Evolutionary conservation across 2,113 vertebrate species (phyloP), one percentile per base, ranked within the genome.

Genomic region (Rostratula benghalensis): DNA sequence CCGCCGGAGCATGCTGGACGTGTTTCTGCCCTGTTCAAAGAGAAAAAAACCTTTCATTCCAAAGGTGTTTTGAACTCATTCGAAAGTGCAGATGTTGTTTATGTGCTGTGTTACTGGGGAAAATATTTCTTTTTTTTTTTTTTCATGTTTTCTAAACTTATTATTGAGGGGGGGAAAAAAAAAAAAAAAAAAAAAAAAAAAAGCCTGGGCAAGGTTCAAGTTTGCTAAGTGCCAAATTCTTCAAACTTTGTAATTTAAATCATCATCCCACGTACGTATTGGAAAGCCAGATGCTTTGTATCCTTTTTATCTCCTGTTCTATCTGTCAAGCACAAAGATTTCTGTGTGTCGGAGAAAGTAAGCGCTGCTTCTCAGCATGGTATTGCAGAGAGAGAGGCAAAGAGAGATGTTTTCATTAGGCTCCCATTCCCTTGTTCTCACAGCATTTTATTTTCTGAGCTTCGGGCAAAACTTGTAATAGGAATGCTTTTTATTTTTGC

Each of bases 171-270:
- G 46, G 39, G 39, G 39, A 10, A 54, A 54, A 1, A 0, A 1
- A 54, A 67, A 68, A 24, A 60, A 9, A 54, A 53, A 1, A 0
- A 1, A 54, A 67, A 68, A 24, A 60, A 74, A 45, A 22, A 12
- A 51, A 45, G 17, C 6, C 31, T 92, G 68, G 73, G 74, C 73
- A 88, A 51, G 33, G 13, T 70, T 94, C 67, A 95, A 89, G 56
- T 63, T 91, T 59, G 27, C 25, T 82, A 57, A 63, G 57, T 87
- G 84, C 65, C 63, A 94, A 82, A 83, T 83, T 85, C 51, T 85
- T 88, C 59, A 54, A 79, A 76, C 77, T 81, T 89, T 87, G 80
- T 94, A 85, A 93, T 93, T 96, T 83, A 94, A 95, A 77, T 93
- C 77, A 92, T 76, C 65, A 83, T 61, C 23, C 61, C 50, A 85